phyloP scores from a whole-genome alignment of 1,140 invertebrate species.

The Drosophila sproati region DNA sequence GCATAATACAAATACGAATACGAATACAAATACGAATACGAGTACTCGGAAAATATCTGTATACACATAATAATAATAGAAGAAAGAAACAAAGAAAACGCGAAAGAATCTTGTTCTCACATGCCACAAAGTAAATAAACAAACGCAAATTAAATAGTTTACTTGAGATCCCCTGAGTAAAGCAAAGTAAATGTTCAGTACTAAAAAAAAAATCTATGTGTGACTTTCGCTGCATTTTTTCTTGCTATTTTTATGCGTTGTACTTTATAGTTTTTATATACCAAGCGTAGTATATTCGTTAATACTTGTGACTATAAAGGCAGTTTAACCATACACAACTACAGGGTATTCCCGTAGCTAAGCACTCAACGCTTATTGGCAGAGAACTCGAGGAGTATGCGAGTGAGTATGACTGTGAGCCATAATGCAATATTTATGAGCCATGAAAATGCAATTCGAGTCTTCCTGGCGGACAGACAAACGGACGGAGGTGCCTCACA shows the following conservation, averaged over 20 bases:
- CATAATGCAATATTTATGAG: slow-evolving; percentile 68
- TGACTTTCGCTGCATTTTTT: slow-evolving; percentile 37
- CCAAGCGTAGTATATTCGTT: background rate
- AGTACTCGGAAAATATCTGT: slow-evolving; percentile 8
- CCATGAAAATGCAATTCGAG: slow-evolving; percentile 69
- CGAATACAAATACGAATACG: background rate
- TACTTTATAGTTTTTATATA: slow-evolving; percentile 23
- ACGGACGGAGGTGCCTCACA: slow-evolving; percentile 16
- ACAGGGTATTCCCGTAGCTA: slow-evolving; percentile 12
- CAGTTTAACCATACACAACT: background rate
- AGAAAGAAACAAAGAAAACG: background rate
- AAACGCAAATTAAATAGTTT: slow-evolving; percentile 40
- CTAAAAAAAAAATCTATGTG: slow-evolving; percentile 21
- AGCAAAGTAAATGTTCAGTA: slow-evolving; percentile 20
- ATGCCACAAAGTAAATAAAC: slow-evolving; percentile 48
- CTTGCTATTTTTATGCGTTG: slow-evolving; percentile 29
- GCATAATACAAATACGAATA: background rate
- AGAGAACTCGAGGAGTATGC: slow-evolving; percentile 23
- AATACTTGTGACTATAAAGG: background rate
- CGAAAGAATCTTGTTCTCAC: slow-evolving; percentile 35
- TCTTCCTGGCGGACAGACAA: slow-evolving; percentile 29
- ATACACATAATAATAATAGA: background rate
- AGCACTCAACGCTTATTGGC: background rate
- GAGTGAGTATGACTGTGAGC: slow-evolving; percentile 30
- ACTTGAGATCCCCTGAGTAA: slow-evolving; percentile 19